Evolutionary conservation across 2,888 invertebrate genomes (phyloP), one percentile per base, ranked within the genome.

Genomic region (Pseudoips prasinana): DNA sequence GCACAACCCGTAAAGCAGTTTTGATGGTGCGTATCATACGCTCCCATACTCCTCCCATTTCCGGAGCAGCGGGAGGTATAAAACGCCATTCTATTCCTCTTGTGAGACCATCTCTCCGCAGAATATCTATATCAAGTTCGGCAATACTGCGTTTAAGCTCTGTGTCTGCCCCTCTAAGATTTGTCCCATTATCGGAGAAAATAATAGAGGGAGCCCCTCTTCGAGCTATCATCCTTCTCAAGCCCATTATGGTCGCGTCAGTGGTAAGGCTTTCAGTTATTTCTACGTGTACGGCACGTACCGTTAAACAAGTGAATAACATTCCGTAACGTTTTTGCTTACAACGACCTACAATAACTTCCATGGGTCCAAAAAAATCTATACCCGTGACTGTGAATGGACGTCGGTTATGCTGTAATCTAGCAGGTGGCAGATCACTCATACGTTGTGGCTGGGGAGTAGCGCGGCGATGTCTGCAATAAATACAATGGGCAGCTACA

Each of bases 181-280:
- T 42, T 3, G 31, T 45, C 0, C 42, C 48, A 1, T 33, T 37
- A 27, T 48, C 49, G 1, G 28, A 29, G 7, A 24, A 40, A 4
- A 45, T 37, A 1, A 25, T n/a, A 6, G 10, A 2, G 0, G 48
- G 48, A 10, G 22, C 22, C 1, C 44, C 48, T 1, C 44, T 34
- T 1, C 44, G 34, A n/a, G 46, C 37, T 6, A 29, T 40, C 8
- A 50, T 36, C 0, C 50, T 22, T 7, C 42, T 23, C 2, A 42
- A 6, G 1, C 38, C 42, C 37, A 42, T 33, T 3, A 38, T 38
- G 2, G 37, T 19, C 0, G 31, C 31, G 10, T 42, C 34, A 11
- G 38, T 7, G 1, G 23, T 8, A 1, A 37, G 8, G 1, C 17
- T n/a, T 7, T 11, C 7, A 7, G 28, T 22, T 9, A 22, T n/a